Base-by-base conservation (phyloP, 2,888 invertebrate genomes). In the Tachina lurida region DNA sequence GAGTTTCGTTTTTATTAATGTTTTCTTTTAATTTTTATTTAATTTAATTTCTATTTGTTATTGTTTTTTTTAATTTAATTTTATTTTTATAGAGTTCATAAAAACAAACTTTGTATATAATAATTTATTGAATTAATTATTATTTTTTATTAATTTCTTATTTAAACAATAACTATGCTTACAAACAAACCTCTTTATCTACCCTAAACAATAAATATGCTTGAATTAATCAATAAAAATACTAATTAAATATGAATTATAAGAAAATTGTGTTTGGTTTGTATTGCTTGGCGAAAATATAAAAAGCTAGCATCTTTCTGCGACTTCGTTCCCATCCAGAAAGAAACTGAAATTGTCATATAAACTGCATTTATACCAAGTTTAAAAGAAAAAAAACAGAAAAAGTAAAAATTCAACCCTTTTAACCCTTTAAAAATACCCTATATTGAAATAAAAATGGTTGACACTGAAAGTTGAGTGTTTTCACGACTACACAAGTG, bases 51-150 rank as follows among this genome's bases (percentile, higher is more conserved):
- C 17, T 79, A 65, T 78, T 81, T 58, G 58, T 65, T 73, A 52
- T 81, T 85, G 56, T 70, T 85, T 73, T 68, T 60, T 68, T 81
- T 54, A 62, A 54, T 70, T 74, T 39, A 67, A 81, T 68, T 60
- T 52, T 45, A 49, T 60, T 79, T 84, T 65, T 63, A 47, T 73
- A 60, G 65, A 75, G 56, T 82, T 73, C 54, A 74, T 78, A 71
- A 58, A 47, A 43, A 60, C n/a, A 67, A 83, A 73, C 67, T 47
- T 85, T 86, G 86, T 83, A 86, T 83, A 83, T 86, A 85, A 86
- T 86, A 86, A 86, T 83, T 86, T 86, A 86, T 86, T 86, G 79
- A 83, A 83, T 86, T 85, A 85, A 62, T 71, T 78, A 68, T 86
- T 63, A 52, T 78, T 62, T 76, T 60, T 75, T 80, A 67, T 71